Percentiles rank a stretch among this genome's conserved stretches.
These are phyloP conservation scores for Sus cebifrons DNA, from an alignment of 2,797 vertebrate genomes.

Conservation along the genomic window DNA sequence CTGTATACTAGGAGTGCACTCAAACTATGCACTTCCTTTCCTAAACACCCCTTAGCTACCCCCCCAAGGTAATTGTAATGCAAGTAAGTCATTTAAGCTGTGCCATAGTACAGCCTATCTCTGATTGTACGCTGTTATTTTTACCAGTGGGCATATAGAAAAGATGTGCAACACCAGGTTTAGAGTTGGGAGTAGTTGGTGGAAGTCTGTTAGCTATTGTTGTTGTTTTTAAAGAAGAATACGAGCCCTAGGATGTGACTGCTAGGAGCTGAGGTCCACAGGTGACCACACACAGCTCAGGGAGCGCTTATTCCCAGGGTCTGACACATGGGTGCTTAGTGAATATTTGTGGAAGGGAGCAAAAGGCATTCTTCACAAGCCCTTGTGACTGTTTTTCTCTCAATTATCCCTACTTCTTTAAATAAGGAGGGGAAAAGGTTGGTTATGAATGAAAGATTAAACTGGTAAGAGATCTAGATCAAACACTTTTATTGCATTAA, in stretches of 20 bases:
- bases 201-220: not conserved
- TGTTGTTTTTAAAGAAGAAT: not conserved
- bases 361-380: not conserved
- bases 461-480: constrained; percentile 23
- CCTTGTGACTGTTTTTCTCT: not conserved
- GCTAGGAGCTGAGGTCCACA: not conserved
- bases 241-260: not conserved
- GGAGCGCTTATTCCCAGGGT: not conserved
- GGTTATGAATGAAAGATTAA: constrained; percentile 55
- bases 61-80: not conserved
- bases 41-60: not conserved
- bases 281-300: not conserved
- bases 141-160: not conserved
- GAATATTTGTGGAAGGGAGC: not conserved
- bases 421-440: not conserved
- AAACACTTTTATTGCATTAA: constrained; percentile 64
- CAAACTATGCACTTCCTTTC: not conserved
- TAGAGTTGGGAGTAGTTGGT: not conserved
- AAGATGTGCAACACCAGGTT: not conserved
- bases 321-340: not conserved
- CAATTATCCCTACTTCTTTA: constrained; percentile 6
- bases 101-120: not conserved
- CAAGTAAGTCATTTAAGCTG: not conserved
- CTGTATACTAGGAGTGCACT: not conserved
- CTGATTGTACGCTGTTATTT: not conserved